Conservation (phyloP, 37 sponge, comb jelly and placozoan species). For the Agelas oroides region DNA sequence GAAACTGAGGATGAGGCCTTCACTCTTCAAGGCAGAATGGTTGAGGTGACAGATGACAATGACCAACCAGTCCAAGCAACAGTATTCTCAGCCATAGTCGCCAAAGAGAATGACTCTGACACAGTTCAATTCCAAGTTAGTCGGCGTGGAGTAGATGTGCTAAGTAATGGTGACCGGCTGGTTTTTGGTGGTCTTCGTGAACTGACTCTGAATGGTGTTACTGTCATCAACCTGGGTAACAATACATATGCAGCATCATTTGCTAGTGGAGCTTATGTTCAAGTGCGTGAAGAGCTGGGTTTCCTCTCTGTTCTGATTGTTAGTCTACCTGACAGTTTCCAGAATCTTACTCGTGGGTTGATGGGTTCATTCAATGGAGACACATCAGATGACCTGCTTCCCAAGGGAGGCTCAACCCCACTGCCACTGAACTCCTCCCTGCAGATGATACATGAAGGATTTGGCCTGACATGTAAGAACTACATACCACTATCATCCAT, state of each 20-base stretch:
- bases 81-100: constrained; percentile 61
- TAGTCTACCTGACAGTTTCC: constrained; percentile 22
- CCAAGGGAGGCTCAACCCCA: not conserved
- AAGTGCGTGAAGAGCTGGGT: constrained; percentile 27
- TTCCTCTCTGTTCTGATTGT: constrained; percentile 31
- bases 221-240: constrained; percentile 22
- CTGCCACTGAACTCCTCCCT: constrained; percentile 30
- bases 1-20: constrained; percentile 29
- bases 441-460: constrained; percentile 46
- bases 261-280: constrained; percentile 22
- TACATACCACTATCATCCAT: too few relatives aligned
- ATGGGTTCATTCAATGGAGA: constrained; percentile 66
- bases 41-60: not conserved
- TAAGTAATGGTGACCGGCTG: constrained; percentile 23
- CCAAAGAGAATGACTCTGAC: constrained; percentile 47
- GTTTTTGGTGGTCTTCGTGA: constrained; percentile 25
- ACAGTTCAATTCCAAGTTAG: constrained; percentile 60
- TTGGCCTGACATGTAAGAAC: constrained; percentile 71
- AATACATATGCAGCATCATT: constrained; percentile 19
- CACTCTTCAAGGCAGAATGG: constrained; percentile 64
- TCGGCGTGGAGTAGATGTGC: not conserved
- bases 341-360: constrained; percentile 35
- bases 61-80: constrained; percentile 25
- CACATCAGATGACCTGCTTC: constrained; percentile 54
- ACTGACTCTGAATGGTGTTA: constrained; percentile 26